Evolutionary conservation across 37 sponge, comb jelly and placozoan species (phyloP).

Genomic region (Bolinopsis microptera): DNA sequence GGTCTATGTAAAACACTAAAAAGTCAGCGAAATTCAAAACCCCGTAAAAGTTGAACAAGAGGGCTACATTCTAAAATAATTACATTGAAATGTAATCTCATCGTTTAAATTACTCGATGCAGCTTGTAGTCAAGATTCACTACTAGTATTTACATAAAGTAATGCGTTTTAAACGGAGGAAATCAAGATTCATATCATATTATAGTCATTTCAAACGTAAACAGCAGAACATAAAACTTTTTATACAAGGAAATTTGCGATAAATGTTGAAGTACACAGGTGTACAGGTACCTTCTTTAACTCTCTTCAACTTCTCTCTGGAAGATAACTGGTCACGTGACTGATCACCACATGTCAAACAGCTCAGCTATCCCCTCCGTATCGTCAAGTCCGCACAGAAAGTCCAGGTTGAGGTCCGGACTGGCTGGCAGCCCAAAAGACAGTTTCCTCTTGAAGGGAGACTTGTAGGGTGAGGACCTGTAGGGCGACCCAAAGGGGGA

Average conservation of each 20-base stretch:
- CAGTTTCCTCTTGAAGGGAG: constrained; percentile 49
- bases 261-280: neutral
- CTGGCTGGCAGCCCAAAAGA: constrained; percentile 25
- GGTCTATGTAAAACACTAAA: no score
- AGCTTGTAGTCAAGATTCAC: neutral
- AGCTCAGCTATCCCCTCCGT: constrained; percentile 12
- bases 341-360: constrained; percentile 36
- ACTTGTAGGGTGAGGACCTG: neutral
- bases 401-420: constrained; percentile 46
- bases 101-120: neutral
- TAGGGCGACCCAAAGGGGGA: constrained; percentile 23
- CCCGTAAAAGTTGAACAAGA: no score
- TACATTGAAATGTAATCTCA: no score
- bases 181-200: neutral
- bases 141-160: neutral
- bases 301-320: no score
- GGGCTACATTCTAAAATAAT: no score
- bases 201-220: neutral
- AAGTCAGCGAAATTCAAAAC: no score
- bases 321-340: no score
- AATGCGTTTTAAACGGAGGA: neutral
- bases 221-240: neutral
- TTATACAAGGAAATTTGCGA: neutral
- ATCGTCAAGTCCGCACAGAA: constrained; percentile 13
- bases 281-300: no score